Base-by-base conservation (phyloP, 1,140 invertebrate species). In the Acromyrmex charruanus region DNA sequence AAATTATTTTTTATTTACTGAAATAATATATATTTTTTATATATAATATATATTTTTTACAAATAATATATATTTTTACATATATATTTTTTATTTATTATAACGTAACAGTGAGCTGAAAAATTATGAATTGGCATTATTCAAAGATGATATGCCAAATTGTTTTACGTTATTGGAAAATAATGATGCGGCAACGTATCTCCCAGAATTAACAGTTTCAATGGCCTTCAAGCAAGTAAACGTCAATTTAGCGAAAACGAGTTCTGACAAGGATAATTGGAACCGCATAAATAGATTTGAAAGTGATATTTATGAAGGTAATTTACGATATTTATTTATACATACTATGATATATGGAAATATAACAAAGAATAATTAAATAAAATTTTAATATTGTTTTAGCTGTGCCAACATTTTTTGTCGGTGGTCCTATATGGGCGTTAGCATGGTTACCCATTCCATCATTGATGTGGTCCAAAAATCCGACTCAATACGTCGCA, bases 391-490 rank as follows among this genome's bases (percentile, higher is more conserved):
- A 68, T 69, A 28, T 68, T 39, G 58, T 81, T 84, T 72, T 44
- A 96, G 95, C 89, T 79, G 86, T 92, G 25, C 92, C 94, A 25
- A 96, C 94, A n/a, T 95, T 97, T 91, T 97, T 96, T 93, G 95
- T 95, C 90, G 97, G 97, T 49, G 97, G 97, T 18, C 96, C 96
- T 4, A 93, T 97, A 21, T 96, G 95, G 94, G 93, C 96, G 3
- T 87, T 96, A 79, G 95, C 96, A 55, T 97, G 97, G 97, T 91
- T 96, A 86, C 95, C 96, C 16, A 93, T 96, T 71, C 96, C 96
- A 25, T 94, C 92, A 31, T 90, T 91, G 0, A 80, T 94, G n/a
- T 92, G 89, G 55, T 66, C 35, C 25, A 85, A 90, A 75, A 88
- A 94, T 31, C 75, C 88, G 10, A 90, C 91, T n/a, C 96, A 96